phyloP scores from a whole-genome alignment of 2,797 vertebrate species.

The Dromococcyx pavoninus region DNA sequence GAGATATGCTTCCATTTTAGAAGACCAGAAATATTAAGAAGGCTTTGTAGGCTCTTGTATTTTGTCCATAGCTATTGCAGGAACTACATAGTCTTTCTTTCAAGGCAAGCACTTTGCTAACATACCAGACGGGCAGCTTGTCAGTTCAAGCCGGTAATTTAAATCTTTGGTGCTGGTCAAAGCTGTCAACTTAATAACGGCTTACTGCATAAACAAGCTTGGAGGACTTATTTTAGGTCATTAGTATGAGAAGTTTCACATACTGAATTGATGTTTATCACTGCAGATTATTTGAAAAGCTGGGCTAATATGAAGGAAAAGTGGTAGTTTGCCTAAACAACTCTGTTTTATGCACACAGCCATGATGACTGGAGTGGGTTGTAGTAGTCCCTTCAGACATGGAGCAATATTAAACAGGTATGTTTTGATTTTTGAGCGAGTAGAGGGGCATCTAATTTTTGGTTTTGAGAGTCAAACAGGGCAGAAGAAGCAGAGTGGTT shows the following conservation, averaged over 20 bases:
- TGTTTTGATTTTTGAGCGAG: background rate
- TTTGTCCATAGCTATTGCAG: slow-evolving; percentile 20
- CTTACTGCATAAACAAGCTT: slow-evolving; percentile 52
- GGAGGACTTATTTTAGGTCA: slow-evolving; percentile 33
- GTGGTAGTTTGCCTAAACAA: background rate
- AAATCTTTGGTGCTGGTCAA: slow-evolving; percentile 56
- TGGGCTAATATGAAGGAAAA: background rate
- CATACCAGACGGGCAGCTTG: slow-evolving; percentile 16
- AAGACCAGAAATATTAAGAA: background rate
- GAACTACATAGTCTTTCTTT: background rate
- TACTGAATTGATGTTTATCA: slow-evolving; percentile 53
- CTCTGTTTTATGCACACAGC: background rate
- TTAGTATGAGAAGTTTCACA: slow-evolving; percentile 47
- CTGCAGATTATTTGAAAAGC: slow-evolving; percentile 39
- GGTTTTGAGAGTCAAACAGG: background rate
- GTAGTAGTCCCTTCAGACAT: background rate
- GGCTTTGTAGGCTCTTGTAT: background rate
- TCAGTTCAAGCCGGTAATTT: slow-evolving; percentile 57
- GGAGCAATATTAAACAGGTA: background rate
- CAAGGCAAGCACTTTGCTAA: background rate
- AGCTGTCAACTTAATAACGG: slow-evolving; percentile 60
- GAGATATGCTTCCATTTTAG: background rate
- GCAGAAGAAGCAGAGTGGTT: background rate
- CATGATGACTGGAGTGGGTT: background rate
- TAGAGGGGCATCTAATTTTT: background rate